phyloP scores from a whole-genome alignment of 2,888 invertebrate genomes.

The Tethea ocularis region DNA sequence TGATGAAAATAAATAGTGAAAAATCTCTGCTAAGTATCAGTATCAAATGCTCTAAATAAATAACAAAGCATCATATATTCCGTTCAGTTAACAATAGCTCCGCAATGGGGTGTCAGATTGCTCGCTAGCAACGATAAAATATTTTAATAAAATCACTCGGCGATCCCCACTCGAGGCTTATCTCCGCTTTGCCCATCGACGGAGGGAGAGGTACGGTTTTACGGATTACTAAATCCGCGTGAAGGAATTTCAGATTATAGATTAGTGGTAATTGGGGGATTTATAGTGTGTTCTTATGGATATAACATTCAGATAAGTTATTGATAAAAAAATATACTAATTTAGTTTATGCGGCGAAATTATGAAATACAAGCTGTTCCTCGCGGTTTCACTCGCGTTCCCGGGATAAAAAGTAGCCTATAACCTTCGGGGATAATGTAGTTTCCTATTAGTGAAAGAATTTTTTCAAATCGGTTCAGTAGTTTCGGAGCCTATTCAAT shows the following conservation, averaged over 20 bases:
- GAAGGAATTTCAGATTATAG: slow-evolving; percentile 1
- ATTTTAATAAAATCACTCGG: slow-evolving; percentile 36
- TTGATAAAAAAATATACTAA: neutral
- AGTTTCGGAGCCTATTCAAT: no score
- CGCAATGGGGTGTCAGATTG: slow-evolving; percentile 34
- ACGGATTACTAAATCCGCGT: neutral
- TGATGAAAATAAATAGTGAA: no score
- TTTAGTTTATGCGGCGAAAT: no score
- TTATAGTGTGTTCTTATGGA: neutral
- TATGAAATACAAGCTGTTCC: no score
- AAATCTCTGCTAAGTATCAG: no score
- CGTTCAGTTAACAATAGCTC: neutral
- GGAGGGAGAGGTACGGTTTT: slow-evolving; percentile 15
- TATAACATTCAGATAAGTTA: neutral
- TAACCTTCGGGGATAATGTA: no score
- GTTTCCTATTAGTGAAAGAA: no score
- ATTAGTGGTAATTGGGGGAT: slow-evolving; percentile 13
- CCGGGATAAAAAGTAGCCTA: no score
- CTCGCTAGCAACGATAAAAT: slow-evolving; percentile 26
- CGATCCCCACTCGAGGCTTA: slow-evolving; percentile 19
- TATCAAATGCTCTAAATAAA: neutral
- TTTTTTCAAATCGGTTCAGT: no score
- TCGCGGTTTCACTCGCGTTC: no score
- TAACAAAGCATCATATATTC: neutral
- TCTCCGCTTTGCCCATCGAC: slow-evolving; percentile 21